These are phyloP conservation scores for Drosophila recens DNA, from an alignment of 2,888 invertebrate species.

Conservation along the genomic window DNA sequence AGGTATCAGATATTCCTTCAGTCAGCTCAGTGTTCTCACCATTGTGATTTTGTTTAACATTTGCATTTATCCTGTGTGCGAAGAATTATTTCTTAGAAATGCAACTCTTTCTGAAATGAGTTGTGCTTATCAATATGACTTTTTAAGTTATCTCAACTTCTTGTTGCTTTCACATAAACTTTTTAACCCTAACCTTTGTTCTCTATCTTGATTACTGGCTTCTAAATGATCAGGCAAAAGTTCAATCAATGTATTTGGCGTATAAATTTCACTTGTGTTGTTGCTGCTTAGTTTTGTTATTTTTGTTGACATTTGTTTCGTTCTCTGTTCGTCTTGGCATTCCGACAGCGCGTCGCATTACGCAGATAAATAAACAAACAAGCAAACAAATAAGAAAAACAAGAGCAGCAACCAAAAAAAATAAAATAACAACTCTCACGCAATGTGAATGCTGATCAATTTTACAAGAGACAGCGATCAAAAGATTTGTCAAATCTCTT, in stretches of 20 bases:
- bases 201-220: neutral
- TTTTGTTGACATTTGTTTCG: slow-evolving; percentile 32
- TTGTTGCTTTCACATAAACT: neutral
- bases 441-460: slow-evolving; percentile 11
- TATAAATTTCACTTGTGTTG: neutral
- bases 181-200: neutral
- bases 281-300: neutral
- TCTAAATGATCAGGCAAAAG: neutral
- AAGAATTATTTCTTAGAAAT: neutral
- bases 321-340: slow-evolving; percentile 37
- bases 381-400: slow-evolving; percentile 31
- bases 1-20: no score
- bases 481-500: neutral
- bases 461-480: neutral
- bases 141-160: neutral
- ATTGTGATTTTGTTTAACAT: slow-evolving; percentile 4
- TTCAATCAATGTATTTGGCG: neutral
- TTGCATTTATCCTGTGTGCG: neutral
- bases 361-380: slow-evolving; percentile 53
- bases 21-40: no score
- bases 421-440: slow-evolving; percentile 1
- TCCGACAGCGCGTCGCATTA: slow-evolving; percentile 54
- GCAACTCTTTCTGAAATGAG: no score
- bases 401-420: slow-evolving; percentile 4
- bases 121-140: neutral